Base-by-base conservation (phyloP, 1,140 invertebrate genomes). In the Dryas iulia region DNA sequence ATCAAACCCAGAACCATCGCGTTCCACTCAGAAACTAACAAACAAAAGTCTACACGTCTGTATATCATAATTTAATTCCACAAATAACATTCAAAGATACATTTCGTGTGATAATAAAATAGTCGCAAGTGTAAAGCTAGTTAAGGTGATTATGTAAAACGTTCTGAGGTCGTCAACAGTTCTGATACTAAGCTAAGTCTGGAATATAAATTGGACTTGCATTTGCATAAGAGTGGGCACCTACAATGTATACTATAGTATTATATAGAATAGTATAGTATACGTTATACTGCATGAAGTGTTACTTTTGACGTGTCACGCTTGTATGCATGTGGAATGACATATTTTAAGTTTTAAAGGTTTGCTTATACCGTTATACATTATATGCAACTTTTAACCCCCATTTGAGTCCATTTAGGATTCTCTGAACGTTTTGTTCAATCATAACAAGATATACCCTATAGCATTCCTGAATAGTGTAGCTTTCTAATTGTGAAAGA, bases 121-220 rank as follows among this genome's bases (percentile, higher is more conserved):
- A 10, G 14, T 18, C 14, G 35, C 14, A 18, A 18, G 35, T 18
- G 35, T 8, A 14, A 47, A 47, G 33, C 33, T n/a, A 14, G 33
- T 35, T 35, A 35, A 35, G 33, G 35, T 47, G 35, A 47, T 47
- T 47, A 47, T 47, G 35, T 18, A 47, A 47, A 47, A 47, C 35
- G 14, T 14, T 47, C 18, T 2, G 39, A 47, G 39, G 39, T 47
- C 39, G 39, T 47, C 39, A 47, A 47, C 39, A 47, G 39, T 47
- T 47, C 39, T 47, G 39, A 47, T 47, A 47, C 39, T 21, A 6
- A 47, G 18, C 39, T 47, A 47, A 47, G 39, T 47, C 14, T 47
- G 39, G 39, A 21, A 47, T 47, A 47, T 47, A 47, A 47, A 47
- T 47, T 47, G 14, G 18, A 14, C 7, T 18, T 21, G 8, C 39